Evolutionary conservation across 1,140 invertebrate genomes (phyloP), one percentile per base, ranked within the genome.

Genomic region (Philaenus spumarius): DNA sequence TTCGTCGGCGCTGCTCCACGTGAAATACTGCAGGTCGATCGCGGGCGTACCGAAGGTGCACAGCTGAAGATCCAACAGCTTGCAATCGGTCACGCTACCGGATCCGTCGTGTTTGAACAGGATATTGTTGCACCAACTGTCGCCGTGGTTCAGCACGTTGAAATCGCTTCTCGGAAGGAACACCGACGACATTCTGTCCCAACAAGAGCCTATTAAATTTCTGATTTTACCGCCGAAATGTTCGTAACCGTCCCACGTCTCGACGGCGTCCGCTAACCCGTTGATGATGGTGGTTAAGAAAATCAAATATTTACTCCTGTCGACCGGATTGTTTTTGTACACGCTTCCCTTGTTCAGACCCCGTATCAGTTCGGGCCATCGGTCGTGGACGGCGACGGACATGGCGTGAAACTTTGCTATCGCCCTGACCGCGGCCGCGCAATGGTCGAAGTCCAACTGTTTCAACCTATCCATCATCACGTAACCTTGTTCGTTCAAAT

Each of bases 71-170:
- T 85, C 83, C 0, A 85, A 78, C 42, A 83, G 81, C 64, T 78
- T 78, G 2, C 80, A 73, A 9, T 75, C 69, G 3, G 75, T 69
- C 0, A 78, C 73, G 48, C 75, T 71, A 0, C 70, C 69, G 0
- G 70, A 48, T 0, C 72, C 60, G 48, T 80, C 67, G 55, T 83
- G 83, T 39, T 73, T 73, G 63, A 84, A 84, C 62, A 86, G 68
- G 69, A 85, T 81, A 61, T 86, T 86, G 59, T 83, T 84, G 1
- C 78, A 71, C 82, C 82, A 85, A 26, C 75, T 72, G 64, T 85
- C 84, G 4, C 83, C 83, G 45, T 85, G 84, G 64, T 78, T 81
- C 6, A 85, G 70, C 0, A 84, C 81, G 23, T 75, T 72, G 55
- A 83, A 82, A n/a, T 19, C 23, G n/a, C 22, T 35, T 58, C 26